Conservation (phyloP, 2,888 invertebrate genomes). For the Zelleria hepariella region DNA sequence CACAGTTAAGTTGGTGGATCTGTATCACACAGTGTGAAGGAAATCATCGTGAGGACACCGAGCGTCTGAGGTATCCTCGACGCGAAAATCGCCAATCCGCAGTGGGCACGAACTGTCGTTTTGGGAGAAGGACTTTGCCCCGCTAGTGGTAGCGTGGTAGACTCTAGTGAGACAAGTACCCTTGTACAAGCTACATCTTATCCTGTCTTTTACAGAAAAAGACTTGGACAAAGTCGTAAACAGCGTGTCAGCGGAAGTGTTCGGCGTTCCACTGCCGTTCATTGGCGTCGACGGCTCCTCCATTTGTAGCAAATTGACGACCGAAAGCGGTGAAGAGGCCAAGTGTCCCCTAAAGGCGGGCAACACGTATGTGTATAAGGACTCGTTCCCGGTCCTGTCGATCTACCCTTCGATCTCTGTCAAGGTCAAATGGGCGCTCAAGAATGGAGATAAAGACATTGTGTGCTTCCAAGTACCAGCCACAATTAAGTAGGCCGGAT, state of each 20-base stretch:
- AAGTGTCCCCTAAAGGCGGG: conserved; percentile 79
- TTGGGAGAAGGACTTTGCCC: no score
- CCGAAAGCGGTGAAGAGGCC: conserved; percentile 68
- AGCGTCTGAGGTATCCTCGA: no score
- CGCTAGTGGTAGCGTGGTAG: no score
- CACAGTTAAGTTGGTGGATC: no score
- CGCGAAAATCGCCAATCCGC: no score
- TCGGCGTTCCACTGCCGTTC: conserved; percentile 78
- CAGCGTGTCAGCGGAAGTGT: conserved; percentile 74
- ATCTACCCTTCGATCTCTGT: conserved; percentile 66
- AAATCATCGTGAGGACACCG: no score
- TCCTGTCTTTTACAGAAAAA: conserved; percentile 45
- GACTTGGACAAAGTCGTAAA: conserved; percentile 71
- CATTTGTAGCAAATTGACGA: conserved; percentile 76
- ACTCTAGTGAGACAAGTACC: no score
- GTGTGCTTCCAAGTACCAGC: conserved; percentile 80
- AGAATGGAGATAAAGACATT: conserved; percentile 48
- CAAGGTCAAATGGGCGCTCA: conserved; percentile 77
- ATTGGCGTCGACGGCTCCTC: conserved; percentile 80
- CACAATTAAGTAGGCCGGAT: conserved; percentile 59
- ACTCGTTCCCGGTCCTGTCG: conserved; percentile 67
- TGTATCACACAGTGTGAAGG: no score
- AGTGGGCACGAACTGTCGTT: no score
- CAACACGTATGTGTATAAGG: conserved; percentile 78
- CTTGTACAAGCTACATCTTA: neutral